phyloP scores from a whole-genome alignment of 1,140 invertebrate genomes.

The Drosophila quadrilineata region DNA sequence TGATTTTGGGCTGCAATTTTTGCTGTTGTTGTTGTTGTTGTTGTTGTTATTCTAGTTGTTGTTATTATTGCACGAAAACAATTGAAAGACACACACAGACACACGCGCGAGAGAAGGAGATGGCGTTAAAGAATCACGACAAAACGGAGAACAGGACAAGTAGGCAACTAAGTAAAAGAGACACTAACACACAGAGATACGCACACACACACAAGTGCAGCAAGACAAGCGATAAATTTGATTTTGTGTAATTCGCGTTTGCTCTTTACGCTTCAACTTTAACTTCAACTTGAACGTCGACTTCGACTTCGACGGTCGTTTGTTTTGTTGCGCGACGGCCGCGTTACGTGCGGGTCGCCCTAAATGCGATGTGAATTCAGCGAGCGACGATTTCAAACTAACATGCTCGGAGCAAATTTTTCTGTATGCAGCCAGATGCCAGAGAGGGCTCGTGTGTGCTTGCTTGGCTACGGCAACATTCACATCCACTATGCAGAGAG shows the following conservation, averaged over 20 bases:
- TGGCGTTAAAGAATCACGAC: background rate
- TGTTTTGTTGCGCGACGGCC: constrained; percentile 45
- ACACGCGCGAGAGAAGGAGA: constrained; percentile 12
- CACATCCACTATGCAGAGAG: no score
- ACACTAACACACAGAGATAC: constrained; percentile 3
- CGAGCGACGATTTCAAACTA: constrained; percentile 55
- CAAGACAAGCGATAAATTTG: constrained; percentile 28
- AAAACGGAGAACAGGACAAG: constrained; percentile 11
- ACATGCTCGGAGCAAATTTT: constrained; percentile 12
- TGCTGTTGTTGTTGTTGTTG: constrained; percentile 24
- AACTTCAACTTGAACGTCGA: constrained; percentile 15
- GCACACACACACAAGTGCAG: constrained; percentile 16
- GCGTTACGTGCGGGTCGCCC: constrained; percentile 40
- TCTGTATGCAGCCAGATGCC: constrained; percentile 24
- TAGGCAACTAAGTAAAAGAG: constrained; percentile 22
- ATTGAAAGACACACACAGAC: constrained; percentile 24
- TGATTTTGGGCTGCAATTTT: constrained; percentile 27
- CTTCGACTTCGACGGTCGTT: constrained; percentile 28
- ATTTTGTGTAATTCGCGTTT: constrained; percentile 26
- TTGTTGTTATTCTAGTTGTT: no score
- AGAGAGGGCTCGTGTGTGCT: constrained; percentile 11
- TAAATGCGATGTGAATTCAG: constrained; percentile 40
- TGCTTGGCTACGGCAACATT: no score
- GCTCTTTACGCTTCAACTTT: constrained; percentile 7
- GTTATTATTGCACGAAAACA: constrained; percentile 33